Base-by-base conservation (phyloP, 2,888 invertebrate species). In the Noctua janthe region DNA sequence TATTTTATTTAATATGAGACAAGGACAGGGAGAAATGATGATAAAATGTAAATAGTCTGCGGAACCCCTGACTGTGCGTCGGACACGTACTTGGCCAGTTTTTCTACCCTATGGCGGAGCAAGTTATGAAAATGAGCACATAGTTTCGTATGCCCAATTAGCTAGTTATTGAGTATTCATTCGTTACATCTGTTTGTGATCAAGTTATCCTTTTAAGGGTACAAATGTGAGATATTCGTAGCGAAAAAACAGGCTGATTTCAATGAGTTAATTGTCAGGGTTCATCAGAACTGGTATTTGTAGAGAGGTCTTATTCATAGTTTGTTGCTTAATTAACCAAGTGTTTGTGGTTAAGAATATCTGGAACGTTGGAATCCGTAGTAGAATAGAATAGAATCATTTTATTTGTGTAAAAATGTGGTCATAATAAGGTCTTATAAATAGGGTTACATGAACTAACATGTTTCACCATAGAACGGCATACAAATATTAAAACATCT, bases 51-150 rank as follows among this genome's bases (percentile, higher is more conserved):
- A 62, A 29, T 62, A 15, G 29, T 29, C 62, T 17, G 15, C 67
- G n/a, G 67, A 67, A 43, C 67, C 67, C 23, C 13, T 43, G 23
- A 67, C 20, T 13, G 43, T n/a, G 6, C 3, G 2, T 39, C 20
- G 20, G 0, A 66, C 20, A 43, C 43, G 8, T 35, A 23, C 43
- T 67, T 67, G 1, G 6, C 23, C 1, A n/a, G 35, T 67, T 51
- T 56, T 62, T 62, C 20, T n/a, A 49, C 1, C 0, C 43, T 47
- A 3, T 39, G 35, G n/a, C 6, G 1, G 3, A 66, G 62, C 80
- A 73, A 64, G 73, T 80, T 78, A 85, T 83, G 83, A 80, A 73
- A 83, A 85, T 83, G 29, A 54, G 47, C n/a, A 1, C 51, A 78
- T 74, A 66, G 35, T 81, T 73, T 59, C 8, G 47, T 74, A 11